These are phyloP conservation scores for Actias luna DNA, from an alignment of 2,888 invertebrate genomes.

Conservation along the genomic window DNA sequence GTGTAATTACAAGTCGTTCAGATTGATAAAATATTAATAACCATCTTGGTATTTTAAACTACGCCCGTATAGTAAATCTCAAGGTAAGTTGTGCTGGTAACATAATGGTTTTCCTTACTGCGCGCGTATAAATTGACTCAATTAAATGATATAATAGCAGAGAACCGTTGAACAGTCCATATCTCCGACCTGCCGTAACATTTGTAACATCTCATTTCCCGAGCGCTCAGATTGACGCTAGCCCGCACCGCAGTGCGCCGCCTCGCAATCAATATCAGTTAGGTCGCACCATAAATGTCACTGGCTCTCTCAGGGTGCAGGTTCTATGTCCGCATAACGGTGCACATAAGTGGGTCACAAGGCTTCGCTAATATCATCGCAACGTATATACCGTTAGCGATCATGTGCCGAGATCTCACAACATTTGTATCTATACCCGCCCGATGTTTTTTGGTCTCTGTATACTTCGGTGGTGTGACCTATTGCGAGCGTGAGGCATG, in stretches of 20 bases:
- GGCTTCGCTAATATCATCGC: conserved; percentile 77
- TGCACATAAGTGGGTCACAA: conserved; percentile 67
- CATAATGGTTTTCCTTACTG: background rate
- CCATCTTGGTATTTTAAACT: no score
- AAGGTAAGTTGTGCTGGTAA: background rate
- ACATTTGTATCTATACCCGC: conserved; percentile 46
- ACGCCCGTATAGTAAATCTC: background rate
- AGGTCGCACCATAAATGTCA: conserved; percentile 20
- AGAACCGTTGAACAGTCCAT: conserved; percentile 8
- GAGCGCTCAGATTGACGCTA: background rate
- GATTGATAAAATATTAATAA: no score
- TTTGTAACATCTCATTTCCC: conserved; percentile 6
- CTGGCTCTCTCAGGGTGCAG: conserved; percentile 47
- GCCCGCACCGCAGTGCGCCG: conserved; percentile 3
- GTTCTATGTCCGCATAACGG: conserved; percentile 74
- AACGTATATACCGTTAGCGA: conserved; percentile 60
- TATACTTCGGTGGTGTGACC: conserved; percentile 19
- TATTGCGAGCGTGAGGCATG: conserved; percentile 23
- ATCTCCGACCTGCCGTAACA: conserved; percentile 12
- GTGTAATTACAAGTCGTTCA: no score
- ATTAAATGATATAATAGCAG: background rate
- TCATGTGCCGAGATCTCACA: conserved; percentile 53
- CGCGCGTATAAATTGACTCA: background rate
- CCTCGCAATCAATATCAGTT: conserved; percentile 17
- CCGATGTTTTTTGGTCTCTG: conserved; percentile 38